Percentiles rank a stretch among this genome's conserved stretches.
Evolutionary conservation across 2,797 vertebrate genomes (phyloP).

Genomic region (Enteromius anoplus): DNA sequence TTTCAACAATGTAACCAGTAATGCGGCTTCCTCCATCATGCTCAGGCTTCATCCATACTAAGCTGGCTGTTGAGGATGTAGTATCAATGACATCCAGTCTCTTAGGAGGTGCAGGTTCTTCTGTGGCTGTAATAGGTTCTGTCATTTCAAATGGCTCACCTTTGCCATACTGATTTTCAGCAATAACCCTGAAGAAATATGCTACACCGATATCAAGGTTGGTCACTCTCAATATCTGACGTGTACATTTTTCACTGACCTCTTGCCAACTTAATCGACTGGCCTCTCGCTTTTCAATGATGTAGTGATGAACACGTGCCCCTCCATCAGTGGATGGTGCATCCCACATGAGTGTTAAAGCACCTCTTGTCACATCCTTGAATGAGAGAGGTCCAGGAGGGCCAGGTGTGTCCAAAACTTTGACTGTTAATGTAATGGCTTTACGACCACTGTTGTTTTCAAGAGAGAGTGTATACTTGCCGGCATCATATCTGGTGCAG

Average conservation of each 20-base stretch:
- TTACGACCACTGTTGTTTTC: conserved; percentile 97
- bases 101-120: conserved; percentile 95
- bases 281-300: conserved; percentile 94
- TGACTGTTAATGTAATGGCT: conserved; percentile 94
- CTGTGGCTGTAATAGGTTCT: conserved; percentile 92
- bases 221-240: conserved; percentile 89
- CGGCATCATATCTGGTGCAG: conserved; percentile 94
- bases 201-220: conserved; percentile 87
- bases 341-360: conserved; percentile 96
- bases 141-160: conserved; percentile 93
- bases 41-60: conserved; percentile 97
- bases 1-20: conserved; percentile 91
- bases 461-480: conserved; percentile 93
- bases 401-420: conserved; percentile 95
- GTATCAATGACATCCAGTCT: conserved; percentile 95
- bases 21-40: conserved; percentile 97
- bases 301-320: conserved; percentile 90
- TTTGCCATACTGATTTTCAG: conserved; percentile 93
- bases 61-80: conserved; percentile 87
- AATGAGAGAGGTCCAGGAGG: conserved; percentile 92
- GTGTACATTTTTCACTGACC: conserved; percentile 86
- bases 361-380: conserved; percentile 92
- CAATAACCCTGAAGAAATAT: conserved; percentile 92
- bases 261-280: conserved; percentile 96
- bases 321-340: conserved; percentile 92